Evolutionary conservation across 2,113 vertebrate species (phyloP).

Genomic region (Anhinga rufa): DNA sequence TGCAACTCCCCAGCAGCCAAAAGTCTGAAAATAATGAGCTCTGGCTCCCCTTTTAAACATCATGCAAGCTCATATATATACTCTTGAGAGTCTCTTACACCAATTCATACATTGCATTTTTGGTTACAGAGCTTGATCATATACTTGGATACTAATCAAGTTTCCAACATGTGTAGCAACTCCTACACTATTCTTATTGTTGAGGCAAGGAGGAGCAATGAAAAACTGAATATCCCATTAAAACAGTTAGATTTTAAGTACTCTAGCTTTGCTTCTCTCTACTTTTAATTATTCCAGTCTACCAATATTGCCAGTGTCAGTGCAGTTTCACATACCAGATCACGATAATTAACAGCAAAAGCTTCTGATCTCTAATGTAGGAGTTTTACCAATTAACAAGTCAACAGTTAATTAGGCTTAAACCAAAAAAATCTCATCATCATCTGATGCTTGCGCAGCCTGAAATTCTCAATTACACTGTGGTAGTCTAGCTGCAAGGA

Average conservation of each 20-base stretch:
- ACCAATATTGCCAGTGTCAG: background rate
- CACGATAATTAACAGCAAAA: conserved; percentile 15
- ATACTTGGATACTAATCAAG: background rate
- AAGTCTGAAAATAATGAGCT: background rate
- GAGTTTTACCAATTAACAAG: conserved; percentile 32
- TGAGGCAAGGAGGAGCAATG: background rate
- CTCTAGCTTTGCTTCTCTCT: background rate
- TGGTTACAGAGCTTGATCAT: background rate
- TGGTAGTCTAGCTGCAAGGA: background rate
- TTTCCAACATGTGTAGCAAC: background rate
- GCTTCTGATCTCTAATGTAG: conserved; percentile 3
- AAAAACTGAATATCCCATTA: background rate
- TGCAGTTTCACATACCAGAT: background rate
- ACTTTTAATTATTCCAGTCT: background rate
- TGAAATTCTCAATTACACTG: background rate
- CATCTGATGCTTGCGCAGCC: background rate
- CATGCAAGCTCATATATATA: background rate
- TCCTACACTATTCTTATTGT: background rate
- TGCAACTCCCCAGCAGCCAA: background rate
- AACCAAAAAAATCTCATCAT: background rate
- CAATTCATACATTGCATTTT: background rate
- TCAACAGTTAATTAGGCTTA: conserved; percentile 34
- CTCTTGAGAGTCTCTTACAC: background rate
- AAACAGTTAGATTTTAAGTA: background rate
- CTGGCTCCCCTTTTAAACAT: background rate